Evolutionary conservation across 2,113 vertebrate species (phyloP).

Genomic region (Ranitomeya variabilis): DNA sequence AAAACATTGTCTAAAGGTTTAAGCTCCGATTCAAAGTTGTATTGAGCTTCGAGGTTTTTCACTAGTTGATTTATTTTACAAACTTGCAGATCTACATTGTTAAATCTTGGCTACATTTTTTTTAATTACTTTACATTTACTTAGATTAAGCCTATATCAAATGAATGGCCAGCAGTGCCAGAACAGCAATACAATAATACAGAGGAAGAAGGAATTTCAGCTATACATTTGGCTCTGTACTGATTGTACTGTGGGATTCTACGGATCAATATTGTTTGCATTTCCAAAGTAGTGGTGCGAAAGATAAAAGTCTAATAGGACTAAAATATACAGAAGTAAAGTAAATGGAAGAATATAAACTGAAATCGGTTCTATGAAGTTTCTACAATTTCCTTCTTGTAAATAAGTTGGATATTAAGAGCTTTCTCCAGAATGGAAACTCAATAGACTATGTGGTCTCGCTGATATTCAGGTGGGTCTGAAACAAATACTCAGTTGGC

Average conservation of each 20-base stretch:
- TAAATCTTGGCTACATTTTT: slow-evolving; percentile 18
- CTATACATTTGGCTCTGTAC: neutral
- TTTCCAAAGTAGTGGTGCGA: neutral
- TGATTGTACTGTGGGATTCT: neutral
- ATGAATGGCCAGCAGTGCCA: slow-evolving; percentile 21
- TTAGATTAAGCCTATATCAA: slow-evolving; percentile 34
- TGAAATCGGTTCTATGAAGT: neutral
- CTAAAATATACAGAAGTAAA: neutral
- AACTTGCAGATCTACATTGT: slow-evolving; percentile 14
- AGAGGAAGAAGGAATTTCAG: neutral
- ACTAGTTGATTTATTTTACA: neutral
- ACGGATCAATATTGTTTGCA: slow-evolving; percentile 1
- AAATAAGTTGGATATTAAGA: neutral
- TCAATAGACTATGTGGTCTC: too few relatives aligned
- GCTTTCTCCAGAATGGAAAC: neutral
- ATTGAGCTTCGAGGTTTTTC: neutral
- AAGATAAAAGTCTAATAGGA: neutral
- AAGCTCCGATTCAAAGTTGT: neutral
- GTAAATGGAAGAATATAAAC: neutral
- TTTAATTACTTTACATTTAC: slow-evolving; percentile 45
- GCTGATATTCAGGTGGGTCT: too few relatives aligned
- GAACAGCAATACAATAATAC: slow-evolving; percentile 36
- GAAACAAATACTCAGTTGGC: too few relatives aligned
- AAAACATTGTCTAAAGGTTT: neutral
- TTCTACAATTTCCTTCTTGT: neutral